Conservation (phyloP, 2,113 vertebrate genomes). For the Misgurnus anguillicaudatus region DNA sequence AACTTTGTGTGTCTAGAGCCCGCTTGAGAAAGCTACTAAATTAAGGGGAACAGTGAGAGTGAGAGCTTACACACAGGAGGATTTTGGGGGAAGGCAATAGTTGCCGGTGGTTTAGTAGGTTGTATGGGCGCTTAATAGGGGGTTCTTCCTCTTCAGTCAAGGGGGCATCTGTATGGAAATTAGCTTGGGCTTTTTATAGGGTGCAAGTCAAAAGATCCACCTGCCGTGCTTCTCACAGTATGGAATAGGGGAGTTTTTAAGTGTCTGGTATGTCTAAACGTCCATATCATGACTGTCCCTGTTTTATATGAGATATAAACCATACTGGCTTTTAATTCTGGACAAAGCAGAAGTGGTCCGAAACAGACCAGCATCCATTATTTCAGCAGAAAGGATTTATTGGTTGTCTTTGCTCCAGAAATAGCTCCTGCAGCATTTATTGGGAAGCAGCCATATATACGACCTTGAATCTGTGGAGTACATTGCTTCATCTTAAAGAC, state of each 20-base stretch:
- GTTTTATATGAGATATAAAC: slow-evolving; percentile 70
- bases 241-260: slow-evolving; percentile 28
- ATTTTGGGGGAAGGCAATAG: background rate
- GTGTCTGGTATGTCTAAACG: slow-evolving; percentile 37
- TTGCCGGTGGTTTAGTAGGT: slow-evolving; percentile 33
- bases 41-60: slow-evolving; percentile 50
- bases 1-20: slow-evolving; percentile 46
- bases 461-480: slow-evolving; percentile 29
- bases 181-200: slow-evolving; percentile 74
- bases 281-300: slow-evolving; percentile 30
- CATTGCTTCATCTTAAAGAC: background rate
- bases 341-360: slow-evolving; percentile 56
- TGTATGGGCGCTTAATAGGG: slow-evolving; percentile 22
- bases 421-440: slow-evolving; percentile 57
- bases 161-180: slow-evolving; percentile 82
- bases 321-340: slow-evolving; percentile 69
- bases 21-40: slow-evolving; percentile 51
- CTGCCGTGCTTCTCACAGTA: slow-evolving; percentile 67
- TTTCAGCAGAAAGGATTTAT: slow-evolving; percentile 51
- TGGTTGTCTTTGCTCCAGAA: slow-evolving; percentile 59
- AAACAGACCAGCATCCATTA: slow-evolving; percentile 69
- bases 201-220: slow-evolving; percentile 79
- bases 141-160: slow-evolving; percentile 65
- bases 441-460: slow-evolving; percentile 47
- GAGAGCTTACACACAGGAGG: background rate